A percentile compares a stretch with the other conserved stretches of the same genome.
Conservation (phyloP, 2,797 vertebrate species). For the Chaetophractus vellerosus region DNA sequence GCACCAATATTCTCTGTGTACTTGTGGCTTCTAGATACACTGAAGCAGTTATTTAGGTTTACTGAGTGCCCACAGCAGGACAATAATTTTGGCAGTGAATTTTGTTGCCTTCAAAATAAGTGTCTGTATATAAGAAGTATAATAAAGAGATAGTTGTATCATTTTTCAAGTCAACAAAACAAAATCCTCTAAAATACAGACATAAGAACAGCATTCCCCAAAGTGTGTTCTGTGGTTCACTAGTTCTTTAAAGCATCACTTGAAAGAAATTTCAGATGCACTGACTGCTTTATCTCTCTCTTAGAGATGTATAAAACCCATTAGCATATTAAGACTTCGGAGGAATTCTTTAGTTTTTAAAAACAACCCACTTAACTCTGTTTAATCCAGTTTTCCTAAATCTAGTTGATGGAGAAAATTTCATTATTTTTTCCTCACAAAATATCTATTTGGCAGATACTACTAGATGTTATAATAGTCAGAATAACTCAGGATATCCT, state of each 20-base stretch:
- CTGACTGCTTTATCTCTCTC: background rate
- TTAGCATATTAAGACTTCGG: background rate
- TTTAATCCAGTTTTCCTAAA: background rate
- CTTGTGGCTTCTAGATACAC: background rate
- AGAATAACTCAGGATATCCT: background rate
- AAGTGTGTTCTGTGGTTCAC: conserved; percentile 8
- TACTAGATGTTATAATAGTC: background rate
- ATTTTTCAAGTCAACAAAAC: conserved; percentile 61
- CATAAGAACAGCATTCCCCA: conserved; percentile 2
- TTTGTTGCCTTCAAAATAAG: conserved; percentile 66
- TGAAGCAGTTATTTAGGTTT: conserved; percentile 54
- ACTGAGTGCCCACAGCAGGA: background rate
- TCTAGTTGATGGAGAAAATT: background rate
- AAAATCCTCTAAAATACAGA: conserved; percentile 52
- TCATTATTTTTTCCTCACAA: background rate
- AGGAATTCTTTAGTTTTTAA: background rate
- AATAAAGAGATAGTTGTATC: conserved; percentile 23
- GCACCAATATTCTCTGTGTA: background rate
- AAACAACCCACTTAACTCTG: background rate
- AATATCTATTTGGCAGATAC: background rate
- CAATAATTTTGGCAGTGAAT: conserved; percentile 45
- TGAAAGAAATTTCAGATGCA: conserved; percentile 12
- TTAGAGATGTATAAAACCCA: background rate
- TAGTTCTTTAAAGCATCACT: background rate
- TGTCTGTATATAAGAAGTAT: background rate